phyloP scores from a whole-genome alignment of 2,888 invertebrate species.

The Uropetala carovei region DNA sequence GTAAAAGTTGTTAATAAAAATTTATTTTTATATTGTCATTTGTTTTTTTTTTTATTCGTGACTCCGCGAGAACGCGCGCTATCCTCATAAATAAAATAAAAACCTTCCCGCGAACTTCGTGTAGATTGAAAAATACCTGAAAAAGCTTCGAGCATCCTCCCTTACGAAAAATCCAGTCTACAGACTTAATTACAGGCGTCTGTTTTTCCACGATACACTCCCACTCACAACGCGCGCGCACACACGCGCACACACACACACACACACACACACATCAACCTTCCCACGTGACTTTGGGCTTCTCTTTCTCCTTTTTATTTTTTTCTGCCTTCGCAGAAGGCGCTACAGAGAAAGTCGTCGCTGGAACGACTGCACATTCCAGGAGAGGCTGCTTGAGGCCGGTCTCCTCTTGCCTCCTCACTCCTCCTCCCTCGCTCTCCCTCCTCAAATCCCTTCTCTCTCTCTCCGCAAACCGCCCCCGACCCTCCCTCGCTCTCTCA shows the following conservation, averaged over 20 bases:
- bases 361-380: slow-evolving; percentile 36
- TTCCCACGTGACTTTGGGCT: slow-evolving; percentile 25
- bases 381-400: slow-evolving; percentile 40
- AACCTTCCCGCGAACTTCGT: too few relatives aligned
- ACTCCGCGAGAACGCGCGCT: too few relatives aligned
- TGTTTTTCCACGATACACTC: background rate
- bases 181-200: slow-evolving; percentile 35
- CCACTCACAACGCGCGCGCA: background rate
- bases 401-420: background rate
- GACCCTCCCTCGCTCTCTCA: background rate
- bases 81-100: too few relatives aligned
- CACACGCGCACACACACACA: background rate
- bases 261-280: background rate
- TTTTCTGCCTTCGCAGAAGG: slow-evolving; percentile 16
- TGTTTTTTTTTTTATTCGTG: too few relatives aligned
- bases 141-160: too few relatives aligned
- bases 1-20: too few relatives aligned
- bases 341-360: slow-evolving; percentile 35
- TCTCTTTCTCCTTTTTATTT: background rate
- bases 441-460: background rate
- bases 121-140: too few relatives aligned
- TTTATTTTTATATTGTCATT: too few relatives aligned
- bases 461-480: background rate
- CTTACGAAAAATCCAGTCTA: slow-evolving; percentile 23
- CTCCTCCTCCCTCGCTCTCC: background rate